These are phyloP conservation scores for Pogona vitticeps DNA, from an alignment of 2,113 vertebrate genomes.

Conservation along the genomic window DNA sequence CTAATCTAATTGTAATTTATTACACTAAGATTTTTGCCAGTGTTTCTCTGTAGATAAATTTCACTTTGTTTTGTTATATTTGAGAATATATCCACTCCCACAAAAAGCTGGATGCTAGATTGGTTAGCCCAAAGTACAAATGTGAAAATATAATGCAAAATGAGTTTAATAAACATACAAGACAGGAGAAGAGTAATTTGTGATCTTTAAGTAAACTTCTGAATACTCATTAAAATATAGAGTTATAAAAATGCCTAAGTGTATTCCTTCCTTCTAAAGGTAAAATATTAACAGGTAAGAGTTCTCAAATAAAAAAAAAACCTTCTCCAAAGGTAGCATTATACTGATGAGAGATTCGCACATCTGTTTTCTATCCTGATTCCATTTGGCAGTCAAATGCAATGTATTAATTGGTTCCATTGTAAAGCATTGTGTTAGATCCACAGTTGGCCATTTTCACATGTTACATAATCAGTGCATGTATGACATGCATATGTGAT, in stretches of 20 bases:
- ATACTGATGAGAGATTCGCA: background rate
- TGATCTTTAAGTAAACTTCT: background rate
- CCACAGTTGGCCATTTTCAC: background rate
- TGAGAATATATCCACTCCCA: background rate
- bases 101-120: background rate
- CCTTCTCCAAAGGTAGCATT: background rate
- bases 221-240: background rate
- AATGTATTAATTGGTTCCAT: background rate
- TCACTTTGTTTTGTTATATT: background rate
- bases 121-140: background rate
- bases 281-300: background rate
- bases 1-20: too few relatives aligned
- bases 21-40: too few relatives aligned
- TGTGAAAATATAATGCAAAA: background rate
- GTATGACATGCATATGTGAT: background rate
- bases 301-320: background rate
- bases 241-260: background rate
- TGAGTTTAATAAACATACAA: background rate
- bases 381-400: background rate
- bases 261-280: background rate
- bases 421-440: background rate
- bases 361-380: background rate
- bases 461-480: background rate
- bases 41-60: too few relatives aligned
- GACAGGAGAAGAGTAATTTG: background rate